These are phyloP conservation scores for Apeira syringaria DNA, from an alignment of 2,888 invertebrate species.

Conservation along the genomic window DNA sequence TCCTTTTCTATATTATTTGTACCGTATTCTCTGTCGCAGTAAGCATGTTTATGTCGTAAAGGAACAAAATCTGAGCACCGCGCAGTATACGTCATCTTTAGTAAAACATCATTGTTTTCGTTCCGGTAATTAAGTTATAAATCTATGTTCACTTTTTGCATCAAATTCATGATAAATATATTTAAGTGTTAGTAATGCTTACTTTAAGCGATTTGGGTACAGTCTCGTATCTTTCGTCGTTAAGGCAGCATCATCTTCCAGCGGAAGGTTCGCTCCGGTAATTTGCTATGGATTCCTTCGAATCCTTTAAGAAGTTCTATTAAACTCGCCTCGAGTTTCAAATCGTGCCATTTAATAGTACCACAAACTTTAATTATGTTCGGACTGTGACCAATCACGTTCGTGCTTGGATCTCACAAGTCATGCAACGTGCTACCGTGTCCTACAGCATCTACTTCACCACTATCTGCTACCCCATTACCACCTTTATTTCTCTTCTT, in stretches of 20 bases:
- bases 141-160: conserved; percentile 18
- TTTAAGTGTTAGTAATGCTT: conserved; percentile 7
- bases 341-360: conserved; percentile 80
- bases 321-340: conserved; percentile 79
- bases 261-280: conserved; percentile 30
- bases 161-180: conserved; percentile 10
- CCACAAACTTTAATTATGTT: conserved; percentile 83
- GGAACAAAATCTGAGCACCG: no score
- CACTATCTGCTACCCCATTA: conserved; percentile 43
- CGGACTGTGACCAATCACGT: conserved; percentile 82
- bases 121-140: conserved; percentile 23
- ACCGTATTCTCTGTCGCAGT: no score
- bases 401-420: conserved; percentile 80
- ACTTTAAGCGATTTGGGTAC: conserved; percentile 7
- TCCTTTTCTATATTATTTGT: no score
- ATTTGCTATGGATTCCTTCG: conserved; percentile 70
- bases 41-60: no score
- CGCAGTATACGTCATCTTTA: no score
- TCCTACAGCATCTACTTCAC: conserved; percentile 53
- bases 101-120: conserved; percentile 22
- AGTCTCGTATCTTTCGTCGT: conserved; percentile 14
- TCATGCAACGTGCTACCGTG: conserved; percentile 82
- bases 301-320: conserved; percentile 76
- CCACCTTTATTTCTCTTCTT: conserved; percentile 24
- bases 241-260: conserved; percentile 29